These are phyloP conservation scores for Lepidothrix coronata DNA, from an alignment of 2,113 vertebrate genomes.

Conservation along the genomic window DNA sequence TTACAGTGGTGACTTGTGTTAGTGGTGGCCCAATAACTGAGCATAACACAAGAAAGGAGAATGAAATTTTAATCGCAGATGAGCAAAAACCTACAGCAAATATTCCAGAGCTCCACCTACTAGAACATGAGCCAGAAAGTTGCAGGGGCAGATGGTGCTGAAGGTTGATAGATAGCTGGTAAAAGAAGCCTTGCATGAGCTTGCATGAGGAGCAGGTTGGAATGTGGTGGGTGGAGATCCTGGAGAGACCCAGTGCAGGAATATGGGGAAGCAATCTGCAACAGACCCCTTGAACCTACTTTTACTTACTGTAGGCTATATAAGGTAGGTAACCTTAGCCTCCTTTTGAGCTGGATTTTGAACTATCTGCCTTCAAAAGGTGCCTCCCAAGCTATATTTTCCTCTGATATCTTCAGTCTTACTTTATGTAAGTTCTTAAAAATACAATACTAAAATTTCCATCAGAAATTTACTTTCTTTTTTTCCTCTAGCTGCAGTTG, in stretches of 20 bases:
- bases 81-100: background rate
- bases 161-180: background rate
- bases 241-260: background rate
- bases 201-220: background rate
- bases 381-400: background rate
- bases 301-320: background rate
- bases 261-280: background rate
- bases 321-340: background rate
- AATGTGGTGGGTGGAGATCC: background rate
- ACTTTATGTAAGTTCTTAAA: background rate
- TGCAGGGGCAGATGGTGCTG: background rate
- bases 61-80: background rate
- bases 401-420: background rate
- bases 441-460: background rate
- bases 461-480: background rate
- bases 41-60: background rate
- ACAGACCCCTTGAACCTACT: background rate
- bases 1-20: background rate
- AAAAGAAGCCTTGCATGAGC: background rate
- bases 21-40: background rate
- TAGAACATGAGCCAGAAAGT: background rate
- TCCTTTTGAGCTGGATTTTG: background rate
- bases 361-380: background rate
- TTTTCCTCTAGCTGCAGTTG: background rate
- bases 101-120: background rate